Conservation (phyloP, 2,113 vertebrate species). For the Pyrgilauda ruficollis region DNA sequence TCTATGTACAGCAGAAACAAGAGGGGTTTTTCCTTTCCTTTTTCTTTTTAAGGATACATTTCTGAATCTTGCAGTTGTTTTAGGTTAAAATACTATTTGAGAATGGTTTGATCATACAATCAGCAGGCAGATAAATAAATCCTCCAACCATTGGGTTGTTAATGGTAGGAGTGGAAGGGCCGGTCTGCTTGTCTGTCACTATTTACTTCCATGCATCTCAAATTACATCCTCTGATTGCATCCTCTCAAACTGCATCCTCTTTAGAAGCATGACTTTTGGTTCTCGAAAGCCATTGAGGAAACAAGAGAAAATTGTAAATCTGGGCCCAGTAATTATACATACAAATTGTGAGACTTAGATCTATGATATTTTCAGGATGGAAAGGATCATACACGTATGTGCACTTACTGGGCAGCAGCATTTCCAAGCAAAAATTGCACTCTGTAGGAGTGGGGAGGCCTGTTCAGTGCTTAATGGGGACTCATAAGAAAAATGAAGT, state of each 20-base stretch:
- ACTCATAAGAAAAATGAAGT: not conserved
- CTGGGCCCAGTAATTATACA: not conserved
- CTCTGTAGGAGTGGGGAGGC: not conserved
- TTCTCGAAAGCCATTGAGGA: not conserved
- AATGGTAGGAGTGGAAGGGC: not conserved
- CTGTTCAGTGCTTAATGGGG: not conserved
- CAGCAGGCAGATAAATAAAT: not conserved
- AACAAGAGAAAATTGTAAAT: not conserved
- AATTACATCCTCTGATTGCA: not conserved
- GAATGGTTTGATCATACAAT: not conserved
- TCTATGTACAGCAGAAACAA: not conserved
- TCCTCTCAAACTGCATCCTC: not conserved
- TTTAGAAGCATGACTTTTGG: not conserved
- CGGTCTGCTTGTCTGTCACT: not conserved
- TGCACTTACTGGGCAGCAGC: not conserved
- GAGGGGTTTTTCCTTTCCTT: not conserved
- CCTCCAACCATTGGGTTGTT: not conserved
- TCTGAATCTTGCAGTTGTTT: not conserved
- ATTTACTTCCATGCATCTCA: not conserved
- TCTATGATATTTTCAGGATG: not conserved
- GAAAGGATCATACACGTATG: not conserved
- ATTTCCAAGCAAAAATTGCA: not conserved
- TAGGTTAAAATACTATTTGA: not conserved
- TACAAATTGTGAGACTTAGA: not conserved
- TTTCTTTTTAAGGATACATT: not conserved